phyloP scores from a whole-genome alignment of 2,888 invertebrate genomes.

The Corbicula japonica region DNA sequence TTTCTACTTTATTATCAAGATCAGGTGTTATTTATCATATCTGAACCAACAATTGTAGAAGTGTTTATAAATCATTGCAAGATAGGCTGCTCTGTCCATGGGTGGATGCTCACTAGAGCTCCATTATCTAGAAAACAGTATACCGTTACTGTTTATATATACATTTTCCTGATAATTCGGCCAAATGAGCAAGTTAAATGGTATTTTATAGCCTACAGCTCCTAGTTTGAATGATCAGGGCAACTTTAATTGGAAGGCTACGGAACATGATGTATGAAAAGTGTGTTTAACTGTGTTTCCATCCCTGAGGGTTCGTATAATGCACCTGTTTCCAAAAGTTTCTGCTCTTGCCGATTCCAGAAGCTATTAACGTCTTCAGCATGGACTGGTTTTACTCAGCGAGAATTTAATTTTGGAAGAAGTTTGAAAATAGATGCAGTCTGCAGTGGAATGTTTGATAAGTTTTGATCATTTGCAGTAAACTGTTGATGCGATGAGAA shows the following conservation, averaged over 20 bases:
- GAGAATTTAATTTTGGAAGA: no score
- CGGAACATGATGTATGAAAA: slow-evolving; percentile 16
- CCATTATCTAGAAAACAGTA: slow-evolving; percentile 21
- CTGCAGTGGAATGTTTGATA: no score
- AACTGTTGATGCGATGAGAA: no score
- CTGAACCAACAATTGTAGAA: slow-evolving; percentile 10
- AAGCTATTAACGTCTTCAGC: neutral
- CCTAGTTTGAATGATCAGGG: slow-evolving; percentile 7
- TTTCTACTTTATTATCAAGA: slow-evolving; percentile 8
- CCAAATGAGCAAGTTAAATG: slow-evolving; percentile 39
- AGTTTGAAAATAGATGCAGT: no score
- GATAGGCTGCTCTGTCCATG: slow-evolving; percentile 2
- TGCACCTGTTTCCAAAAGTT: slow-evolving; percentile 28
- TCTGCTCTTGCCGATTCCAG: slow-evolving; percentile 5
- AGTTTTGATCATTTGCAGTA: no score
- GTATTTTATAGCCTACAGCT: slow-evolving; percentile 31
- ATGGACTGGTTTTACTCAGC: no score
- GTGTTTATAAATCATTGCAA: slow-evolving; percentile 14
- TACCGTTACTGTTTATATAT: slow-evolving; percentile 39
- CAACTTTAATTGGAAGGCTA: slow-evolving; percentile 40
- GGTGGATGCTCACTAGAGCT: slow-evolving; percentile 1
- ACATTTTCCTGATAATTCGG: slow-evolving; percentile 26
- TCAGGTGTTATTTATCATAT: slow-evolving; percentile 4
- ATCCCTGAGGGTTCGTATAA: neutral
- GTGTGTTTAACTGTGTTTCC: slow-evolving; percentile 11